A percentile compares a stretch with the other conserved stretches of the same genome.
phyloP scores from a whole-genome alignment of 2,797 vertebrate species.

The Yasuhikotakia modesta region DNA sequence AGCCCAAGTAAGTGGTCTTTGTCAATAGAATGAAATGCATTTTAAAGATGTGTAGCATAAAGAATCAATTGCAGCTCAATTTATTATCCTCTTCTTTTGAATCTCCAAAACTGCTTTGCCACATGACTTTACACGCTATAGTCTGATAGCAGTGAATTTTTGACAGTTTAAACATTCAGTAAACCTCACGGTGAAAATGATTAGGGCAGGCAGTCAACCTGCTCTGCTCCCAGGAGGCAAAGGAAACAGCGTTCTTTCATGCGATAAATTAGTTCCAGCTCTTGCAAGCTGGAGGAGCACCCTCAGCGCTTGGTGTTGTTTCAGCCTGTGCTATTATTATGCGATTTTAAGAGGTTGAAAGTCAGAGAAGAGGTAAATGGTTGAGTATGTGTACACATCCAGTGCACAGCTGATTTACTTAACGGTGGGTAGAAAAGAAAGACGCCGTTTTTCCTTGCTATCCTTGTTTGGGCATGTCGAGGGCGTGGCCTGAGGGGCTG shows the following conservation, averaged over 20 bases:
- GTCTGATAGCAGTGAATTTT: slow-evolving; percentile 33
- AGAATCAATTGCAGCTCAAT: slow-evolving; percentile 27
- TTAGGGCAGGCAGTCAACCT: slow-evolving; percentile 52
- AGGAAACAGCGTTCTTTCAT: slow-evolving; percentile 61
- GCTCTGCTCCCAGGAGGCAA: slow-evolving; percentile 48
- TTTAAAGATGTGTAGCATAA: slow-evolving; percentile 45
- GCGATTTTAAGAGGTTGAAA: slow-evolving; percentile 43
- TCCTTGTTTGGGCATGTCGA: slow-evolving; percentile 48
- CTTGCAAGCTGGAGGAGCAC: slow-evolving; percentile 40
- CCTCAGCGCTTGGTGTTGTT: slow-evolving; percentile 37
- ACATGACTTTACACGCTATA: slow-evolving; percentile 25
- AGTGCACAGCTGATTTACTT: slow-evolving; percentile 31
- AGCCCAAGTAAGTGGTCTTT: slow-evolving; percentile 46
- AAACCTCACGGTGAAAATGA: slow-evolving; percentile 53
- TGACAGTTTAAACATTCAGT: slow-evolving; percentile 52
- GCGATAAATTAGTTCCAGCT: slow-evolving; percentile 64
- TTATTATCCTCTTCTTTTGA: slow-evolving; percentile 16
- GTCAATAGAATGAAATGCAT: slow-evolving; percentile 33
- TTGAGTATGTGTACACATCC: slow-evolving; percentile 44
- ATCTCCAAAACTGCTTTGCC: slow-evolving; percentile 21
- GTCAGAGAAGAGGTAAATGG: slow-evolving; percentile 48
- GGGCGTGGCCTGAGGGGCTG: slow-evolving; percentile 21
- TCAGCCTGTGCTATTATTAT: slow-evolving; percentile 42
- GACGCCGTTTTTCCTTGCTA: neutral
- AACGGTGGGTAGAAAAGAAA: slow-evolving; percentile 17